A percentile compares a stretch with the other conserved stretches of the same genome.
Conservation (phyloP, 2,113 vertebrate species). For the Uria lomvia region DNA sequence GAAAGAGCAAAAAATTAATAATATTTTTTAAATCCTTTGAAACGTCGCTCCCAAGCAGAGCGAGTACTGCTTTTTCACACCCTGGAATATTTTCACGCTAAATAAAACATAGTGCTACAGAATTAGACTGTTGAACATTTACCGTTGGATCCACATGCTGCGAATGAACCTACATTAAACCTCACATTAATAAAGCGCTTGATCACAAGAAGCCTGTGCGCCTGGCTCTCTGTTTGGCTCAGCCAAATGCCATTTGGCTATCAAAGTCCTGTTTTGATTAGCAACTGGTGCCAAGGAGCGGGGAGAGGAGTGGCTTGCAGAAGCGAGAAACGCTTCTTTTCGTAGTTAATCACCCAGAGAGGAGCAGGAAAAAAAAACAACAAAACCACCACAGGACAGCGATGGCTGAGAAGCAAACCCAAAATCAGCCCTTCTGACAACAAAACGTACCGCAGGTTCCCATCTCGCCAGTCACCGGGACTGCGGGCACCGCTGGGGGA, state of each 20-base stretch:
- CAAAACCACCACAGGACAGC: neutral
- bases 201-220: constrained; percentile 35
- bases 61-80: neutral
- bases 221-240: constrained; percentile 28
- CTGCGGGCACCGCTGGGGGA: neutral
- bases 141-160: neutral
- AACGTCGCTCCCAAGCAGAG: neutral
- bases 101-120: constrained; percentile 23
- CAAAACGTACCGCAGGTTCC: fast-evolving
- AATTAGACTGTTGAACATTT: constrained; percentile 1
- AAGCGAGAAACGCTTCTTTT: neutral
- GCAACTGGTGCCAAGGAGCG: constrained; percentile 37
- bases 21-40: neutral
- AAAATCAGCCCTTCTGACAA: neutral
- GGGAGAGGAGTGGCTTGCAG: constrained; percentile 34
- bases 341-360: constrained; percentile 8
- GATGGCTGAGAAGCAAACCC: neutral
- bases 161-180: constrained; percentile 18
- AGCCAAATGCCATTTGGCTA: constrained; percentile 54
- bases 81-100: constrained; percentile 34
- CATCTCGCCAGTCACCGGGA: neutral
- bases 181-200: constrained; percentile 34
- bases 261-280: constrained; percentile 59
- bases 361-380: neutral
- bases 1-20: neutral